These are phyloP conservation scores for Ptycholaimellus sp. DNA, from an alignment of 2,888 invertebrate species.

Conservation along the genomic window DNA sequence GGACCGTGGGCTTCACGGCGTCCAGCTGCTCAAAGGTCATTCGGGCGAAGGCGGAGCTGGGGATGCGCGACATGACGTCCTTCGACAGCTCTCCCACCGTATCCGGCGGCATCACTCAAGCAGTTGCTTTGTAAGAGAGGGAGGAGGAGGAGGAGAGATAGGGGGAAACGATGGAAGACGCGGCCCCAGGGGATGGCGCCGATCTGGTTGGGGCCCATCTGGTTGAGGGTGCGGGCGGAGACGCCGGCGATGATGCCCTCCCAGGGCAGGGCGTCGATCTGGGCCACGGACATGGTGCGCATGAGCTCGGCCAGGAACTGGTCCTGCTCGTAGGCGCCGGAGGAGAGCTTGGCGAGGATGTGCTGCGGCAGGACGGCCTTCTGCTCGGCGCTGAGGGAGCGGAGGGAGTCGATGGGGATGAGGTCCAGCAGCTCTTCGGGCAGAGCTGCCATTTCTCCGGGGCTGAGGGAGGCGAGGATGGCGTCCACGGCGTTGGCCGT, in stretches of 20 bases:
- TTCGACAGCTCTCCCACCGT: not conserved
- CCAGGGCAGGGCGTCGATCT: not conserved
- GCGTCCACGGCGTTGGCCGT: too few species aligned
- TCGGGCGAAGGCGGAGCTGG: not conserved
- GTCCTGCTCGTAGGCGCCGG: too few species aligned
- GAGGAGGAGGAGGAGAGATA: too few species aligned
- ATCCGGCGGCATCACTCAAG: not conserved
- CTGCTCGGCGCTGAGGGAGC: too few species aligned
- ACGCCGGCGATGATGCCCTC: not conserved
- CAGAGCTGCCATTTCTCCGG: too few species aligned
- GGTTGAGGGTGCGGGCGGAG: conserved; percentile 1
- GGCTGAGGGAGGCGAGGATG: too few species aligned
- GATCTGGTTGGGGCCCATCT: not conserved
- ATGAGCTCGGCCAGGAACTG: conserved; percentile 1
- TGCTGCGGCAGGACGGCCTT: too few species aligned
- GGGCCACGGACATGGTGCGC: not conserved
- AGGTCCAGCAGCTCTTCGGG: too few species aligned
- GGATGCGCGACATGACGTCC: not conserved
- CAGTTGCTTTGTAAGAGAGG: too few species aligned
- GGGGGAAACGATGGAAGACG: too few species aligned
- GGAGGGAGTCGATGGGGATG: too few species aligned
- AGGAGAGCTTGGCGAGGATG: too few species aligned
- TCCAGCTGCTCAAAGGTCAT: not conserved
- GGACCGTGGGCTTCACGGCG: not conserved
- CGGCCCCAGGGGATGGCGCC: conserved; percentile 1